Evolutionary conservation across 64 coral and sea anemone species (phyloP), one percentile per base, ranked within the genome.

Genomic region (Pachyseris speciosa): DNA sequence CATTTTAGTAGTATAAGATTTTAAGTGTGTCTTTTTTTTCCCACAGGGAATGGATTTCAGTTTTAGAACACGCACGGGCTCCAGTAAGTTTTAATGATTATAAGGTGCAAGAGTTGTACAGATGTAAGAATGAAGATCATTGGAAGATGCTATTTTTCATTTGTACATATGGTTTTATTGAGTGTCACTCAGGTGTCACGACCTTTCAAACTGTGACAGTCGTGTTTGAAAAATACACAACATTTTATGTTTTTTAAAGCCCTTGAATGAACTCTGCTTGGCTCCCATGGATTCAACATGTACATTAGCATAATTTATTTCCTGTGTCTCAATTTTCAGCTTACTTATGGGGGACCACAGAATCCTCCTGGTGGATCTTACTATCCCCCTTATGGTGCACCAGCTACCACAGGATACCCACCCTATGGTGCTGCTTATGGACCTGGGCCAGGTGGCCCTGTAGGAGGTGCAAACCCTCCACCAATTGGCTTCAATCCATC

Each of bases 1-100:
- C n/a, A n/a, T n/a, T n/a, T n/a, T n/a, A n/a, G n/a, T n/a, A n/a
- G n/a, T n/a, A n/a, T n/a, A n/a, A n/a, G n/a, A n/a, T 25, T 61
- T 61, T 16, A 5, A 25, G 11, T 61, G 1, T 3, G 7, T 38
- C 25, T 81, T 63, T 19, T 33, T 61, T 38, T 16, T 71, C 59
- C 29, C 39, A 26, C 58, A 96, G 94, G 45, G 94, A 96, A 63
- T 96, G 94, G 94, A 76, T 96, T 31, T 55, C 65, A 75, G 84
- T 85, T 39, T 73, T 96, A 43, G 88, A 96, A 64, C 80, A 96
- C 92, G 94, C 73, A 16, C 58, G 84, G 37, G 66, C 76, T 29
- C 94, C 94, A 83, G 94, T 96, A 92, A 88, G 94, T 96, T 19
- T 53, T n/a, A 28, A 72, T 10, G 8, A 17, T 72, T 11, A 10